These are phyloP conservation scores for Todus mexicanus DNA, from an alignment of 2,797 vertebrate genomes.

Conservation along the genomic window DNA sequence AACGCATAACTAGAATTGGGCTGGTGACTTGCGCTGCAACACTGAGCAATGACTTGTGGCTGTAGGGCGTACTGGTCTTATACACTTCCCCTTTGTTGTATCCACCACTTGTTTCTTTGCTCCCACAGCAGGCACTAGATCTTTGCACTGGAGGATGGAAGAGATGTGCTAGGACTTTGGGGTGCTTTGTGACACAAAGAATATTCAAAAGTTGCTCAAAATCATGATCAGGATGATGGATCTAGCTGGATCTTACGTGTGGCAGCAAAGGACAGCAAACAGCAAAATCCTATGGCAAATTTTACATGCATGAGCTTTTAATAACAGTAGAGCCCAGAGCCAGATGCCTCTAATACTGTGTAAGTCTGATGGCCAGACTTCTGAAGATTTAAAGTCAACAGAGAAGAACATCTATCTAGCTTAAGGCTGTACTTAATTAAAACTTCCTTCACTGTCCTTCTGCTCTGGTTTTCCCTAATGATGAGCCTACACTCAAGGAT, in stretches of 20 bases:
- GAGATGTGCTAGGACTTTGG: neutral
- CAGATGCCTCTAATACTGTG: neutral
- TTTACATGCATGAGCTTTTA: neutral
- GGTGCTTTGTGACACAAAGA: neutral
- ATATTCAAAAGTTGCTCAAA: neutral
- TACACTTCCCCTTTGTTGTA: neutral
- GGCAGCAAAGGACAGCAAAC: neutral
- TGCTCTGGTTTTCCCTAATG: neutral
- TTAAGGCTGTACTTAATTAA: neutral
- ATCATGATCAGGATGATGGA: neutral
- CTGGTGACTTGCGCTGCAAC: neutral
- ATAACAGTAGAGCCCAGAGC: neutral
- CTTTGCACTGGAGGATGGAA: neutral
- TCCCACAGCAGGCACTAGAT: neutral
- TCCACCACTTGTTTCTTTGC: neutral
- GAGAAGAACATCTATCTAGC: neutral
- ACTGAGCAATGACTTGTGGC: neutral
- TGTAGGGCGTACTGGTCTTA: neutral
- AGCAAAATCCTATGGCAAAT: neutral
- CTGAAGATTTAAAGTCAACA: neutral
- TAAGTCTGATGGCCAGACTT: neutral
- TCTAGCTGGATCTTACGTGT: neutral
- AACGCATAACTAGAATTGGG: neutral
- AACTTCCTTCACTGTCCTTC: neutral
- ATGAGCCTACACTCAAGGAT: neutral